Percentiles rank a stretch among this genome's conserved stretches.
These are phyloP conservation scores for Darevskia mixta DNA, from an alignment of 2,797 vertebrate species.

Conservation along the genomic window DNA sequence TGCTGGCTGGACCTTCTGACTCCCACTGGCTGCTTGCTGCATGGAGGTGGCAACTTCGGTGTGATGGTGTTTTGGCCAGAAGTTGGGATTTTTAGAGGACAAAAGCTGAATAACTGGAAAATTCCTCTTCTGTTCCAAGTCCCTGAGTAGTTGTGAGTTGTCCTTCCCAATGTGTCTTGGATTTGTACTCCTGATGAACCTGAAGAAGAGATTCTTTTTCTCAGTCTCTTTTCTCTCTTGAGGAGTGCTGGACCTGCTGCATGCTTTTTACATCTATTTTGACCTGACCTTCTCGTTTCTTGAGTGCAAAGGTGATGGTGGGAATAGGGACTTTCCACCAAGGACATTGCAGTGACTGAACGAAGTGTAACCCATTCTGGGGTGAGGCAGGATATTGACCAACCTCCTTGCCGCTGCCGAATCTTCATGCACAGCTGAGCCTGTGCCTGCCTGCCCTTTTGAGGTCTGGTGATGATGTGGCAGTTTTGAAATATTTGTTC, in stretches of 20 bases:
- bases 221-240: not conserved
- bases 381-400: conserved; percentile 47
- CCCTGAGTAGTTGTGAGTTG: not conserved
- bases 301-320: too few species aligned
- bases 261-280: not conserved
- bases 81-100: not conserved
- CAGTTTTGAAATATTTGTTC: not conserved
- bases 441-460: not conserved
- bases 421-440: conserved; percentile 16
- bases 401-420: conserved; percentile 46
- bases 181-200: not conserved
- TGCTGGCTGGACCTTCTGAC: not conserved
- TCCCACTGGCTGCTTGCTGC: not conserved
- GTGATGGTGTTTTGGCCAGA: too few species aligned
- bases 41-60: not conserved
- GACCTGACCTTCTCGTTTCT: not conserved
- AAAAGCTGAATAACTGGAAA: not conserved
- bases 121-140: conserved; percentile 17
- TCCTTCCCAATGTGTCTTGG: not conserved
- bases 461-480: not conserved
- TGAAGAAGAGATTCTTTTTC: not conserved
- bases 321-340: not conserved
- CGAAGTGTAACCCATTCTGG: not conserved
- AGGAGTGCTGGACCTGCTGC: too few species aligned
- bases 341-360: not conserved